phyloP scores from a whole-genome alignment of 2,888 invertebrate genomes.

The Drosophila atripex region DNA sequence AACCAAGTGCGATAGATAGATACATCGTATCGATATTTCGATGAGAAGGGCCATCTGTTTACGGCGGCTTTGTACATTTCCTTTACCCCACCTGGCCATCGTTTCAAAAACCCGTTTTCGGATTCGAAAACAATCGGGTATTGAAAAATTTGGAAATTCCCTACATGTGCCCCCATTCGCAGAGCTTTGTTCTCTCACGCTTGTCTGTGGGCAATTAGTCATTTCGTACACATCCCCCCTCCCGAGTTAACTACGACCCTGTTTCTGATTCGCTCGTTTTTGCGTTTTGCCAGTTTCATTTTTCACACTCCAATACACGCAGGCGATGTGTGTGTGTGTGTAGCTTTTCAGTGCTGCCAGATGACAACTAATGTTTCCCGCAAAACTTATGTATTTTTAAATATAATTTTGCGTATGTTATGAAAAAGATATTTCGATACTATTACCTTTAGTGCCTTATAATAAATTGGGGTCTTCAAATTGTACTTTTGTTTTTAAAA shows the following conservation, averaged over 20 bases:
- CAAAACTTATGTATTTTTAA: not conserved
- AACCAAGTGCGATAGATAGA: too few species aligned
- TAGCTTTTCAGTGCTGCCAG: conserved; percentile 5
- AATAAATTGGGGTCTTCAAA: not conserved
- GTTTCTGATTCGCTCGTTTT: conserved; percentile 29
- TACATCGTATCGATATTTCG: conserved; percentile 19
- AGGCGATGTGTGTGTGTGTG: not conserved
- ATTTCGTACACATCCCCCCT: conserved; percentile 13
- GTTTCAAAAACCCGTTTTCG: conserved; percentile 2
- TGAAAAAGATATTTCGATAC: too few species aligned
- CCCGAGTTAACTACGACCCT: conserved; percentile 24
- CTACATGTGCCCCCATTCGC: not conserved
- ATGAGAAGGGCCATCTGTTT: conserved; percentile 19
- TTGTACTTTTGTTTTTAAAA: not conserved
- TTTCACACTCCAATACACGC: conserved; percentile 31
- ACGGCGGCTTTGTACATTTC: conserved; percentile 8
- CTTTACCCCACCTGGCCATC: not conserved
- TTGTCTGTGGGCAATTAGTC: conserved; percentile 14
- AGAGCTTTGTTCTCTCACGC: conserved; percentile 8
- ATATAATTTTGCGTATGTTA: too few species aligned
- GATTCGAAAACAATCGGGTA: not conserved
- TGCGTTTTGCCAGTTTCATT: conserved; percentile 24
- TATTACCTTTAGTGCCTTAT: too few species aligned
- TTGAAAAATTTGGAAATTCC: conserved; percentile 1
- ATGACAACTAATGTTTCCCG: not conserved